phyloP scores from a whole-genome alignment of 2,113 vertebrate species.

The Indri indri region DNA sequence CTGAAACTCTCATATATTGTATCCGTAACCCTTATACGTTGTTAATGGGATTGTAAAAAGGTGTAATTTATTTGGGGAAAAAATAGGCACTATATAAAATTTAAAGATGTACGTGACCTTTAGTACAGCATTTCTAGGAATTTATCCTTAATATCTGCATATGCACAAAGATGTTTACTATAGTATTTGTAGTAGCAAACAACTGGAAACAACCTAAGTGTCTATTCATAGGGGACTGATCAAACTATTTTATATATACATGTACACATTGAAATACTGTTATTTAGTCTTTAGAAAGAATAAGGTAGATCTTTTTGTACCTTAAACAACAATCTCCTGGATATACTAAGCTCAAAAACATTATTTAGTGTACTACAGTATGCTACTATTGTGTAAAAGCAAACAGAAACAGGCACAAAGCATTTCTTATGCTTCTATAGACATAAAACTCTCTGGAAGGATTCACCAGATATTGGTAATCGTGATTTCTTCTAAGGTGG shows the following conservation, averaged over 20 bases:
- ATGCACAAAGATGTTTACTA: neutral
- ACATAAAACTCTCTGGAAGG: neutral
- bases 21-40: neutral
- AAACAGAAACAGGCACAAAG: neutral
- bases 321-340: neutral
- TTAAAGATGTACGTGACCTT: neutral
- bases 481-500: neutral
- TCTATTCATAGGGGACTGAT: neutral
- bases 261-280: neutral
- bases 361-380: neutral
- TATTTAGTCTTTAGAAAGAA: neutral
- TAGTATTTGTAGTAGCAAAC: neutral
- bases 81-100: neutral
- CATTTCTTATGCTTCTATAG: constrained; percentile 12
- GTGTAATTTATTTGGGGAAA: neutral
- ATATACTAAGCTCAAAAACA: neutral
- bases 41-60: neutral
- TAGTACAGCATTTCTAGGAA: neutral
- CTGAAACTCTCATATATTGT: neutral
- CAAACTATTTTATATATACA: neutral
- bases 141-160: neutral
- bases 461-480: neutral
- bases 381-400: neutral
- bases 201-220: neutral
- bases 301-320: neutral